Percentiles rank a stretch among this genome's conserved stretches.
Conservation (phyloP, 2,888 invertebrate species). For the Agriotes lineatus region DNA sequence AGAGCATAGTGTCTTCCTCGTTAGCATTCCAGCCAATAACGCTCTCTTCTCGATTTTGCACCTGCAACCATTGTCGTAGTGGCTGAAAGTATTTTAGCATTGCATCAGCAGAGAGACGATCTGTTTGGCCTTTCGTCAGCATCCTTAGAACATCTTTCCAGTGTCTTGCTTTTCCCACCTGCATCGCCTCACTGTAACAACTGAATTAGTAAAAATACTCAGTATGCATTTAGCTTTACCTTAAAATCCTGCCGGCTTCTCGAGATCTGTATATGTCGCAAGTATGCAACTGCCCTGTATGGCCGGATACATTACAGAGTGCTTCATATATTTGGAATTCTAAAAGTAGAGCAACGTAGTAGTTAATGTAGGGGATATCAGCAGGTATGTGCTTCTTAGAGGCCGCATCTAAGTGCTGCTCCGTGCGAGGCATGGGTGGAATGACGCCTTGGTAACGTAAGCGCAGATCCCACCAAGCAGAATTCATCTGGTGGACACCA, state of each 20-base stretch:
- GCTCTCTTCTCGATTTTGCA: constrained; percentile 79
- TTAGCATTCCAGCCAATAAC: constrained; percentile 82
- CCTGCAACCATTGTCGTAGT: constrained; percentile 80
- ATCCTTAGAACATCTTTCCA: constrained; percentile 80
- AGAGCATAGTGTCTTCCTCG: constrained; percentile 75
- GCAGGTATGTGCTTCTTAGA: constrained; percentile 86
- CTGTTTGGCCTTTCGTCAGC: constrained; percentile 78
- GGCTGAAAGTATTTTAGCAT: constrained; percentile 88
- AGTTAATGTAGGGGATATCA: constrained; percentile 79
- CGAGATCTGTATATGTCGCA: constrained; percentile 86
- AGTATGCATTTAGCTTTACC: constrained; percentile 67
- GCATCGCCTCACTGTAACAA: constrained; percentile 76
- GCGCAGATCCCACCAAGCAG: constrained; percentile 82
- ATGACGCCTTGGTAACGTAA: constrained; percentile 80
- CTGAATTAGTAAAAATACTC: too few relatives aligned
- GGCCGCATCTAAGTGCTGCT: constrained; percentile 85
- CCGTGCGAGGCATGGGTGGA: constrained; percentile 77
- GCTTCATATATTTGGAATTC: constrained; percentile 90
- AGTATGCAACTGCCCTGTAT: constrained; percentile 79
- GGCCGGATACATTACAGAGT: constrained; percentile 80
- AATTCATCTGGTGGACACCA: constrained; percentile 73
- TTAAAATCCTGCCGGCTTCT: constrained; percentile 81
- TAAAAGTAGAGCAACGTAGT: constrained; percentile 84
- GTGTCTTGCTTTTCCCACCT: constrained; percentile 75
- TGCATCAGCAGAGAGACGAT: constrained; percentile 81